Evolutionary conservation across 2,888 invertebrate genomes (phyloP).

Genomic region (Keiferia lycopersicella): DNA sequence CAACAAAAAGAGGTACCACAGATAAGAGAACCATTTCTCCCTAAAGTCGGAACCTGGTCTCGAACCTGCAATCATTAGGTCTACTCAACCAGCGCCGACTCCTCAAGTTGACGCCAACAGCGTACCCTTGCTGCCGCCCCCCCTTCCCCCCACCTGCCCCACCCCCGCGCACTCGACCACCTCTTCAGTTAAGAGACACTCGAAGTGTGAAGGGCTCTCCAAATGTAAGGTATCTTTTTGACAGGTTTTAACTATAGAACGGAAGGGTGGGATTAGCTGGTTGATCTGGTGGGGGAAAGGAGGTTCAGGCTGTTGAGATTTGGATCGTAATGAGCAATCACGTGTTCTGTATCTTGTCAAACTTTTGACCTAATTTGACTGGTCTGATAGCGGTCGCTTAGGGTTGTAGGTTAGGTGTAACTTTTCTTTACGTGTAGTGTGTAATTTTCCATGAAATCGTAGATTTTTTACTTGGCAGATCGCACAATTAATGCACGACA

Average conservation of each 20-base stretch:
- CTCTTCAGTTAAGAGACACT: constrained; percentile 43
- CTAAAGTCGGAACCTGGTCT: constrained; percentile 76
- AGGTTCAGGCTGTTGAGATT: not conserved
- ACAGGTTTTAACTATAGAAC: constrained; percentile 42
- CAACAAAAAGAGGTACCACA: constrained; percentile 29
- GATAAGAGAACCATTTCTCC: constrained; percentile 53
- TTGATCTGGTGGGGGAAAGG: not conserved
- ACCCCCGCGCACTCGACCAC: constrained; percentile 37
- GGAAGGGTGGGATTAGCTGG: constrained; percentile 26
- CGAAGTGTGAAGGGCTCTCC: constrained; percentile 45
- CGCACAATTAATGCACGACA: too few species aligned
- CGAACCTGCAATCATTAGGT: constrained; percentile 61
- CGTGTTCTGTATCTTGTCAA: not conserved
- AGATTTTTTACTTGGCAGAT: too few species aligned
- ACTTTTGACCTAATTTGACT: too few species aligned
- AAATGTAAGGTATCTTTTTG: constrained; percentile 65
- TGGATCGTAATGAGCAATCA: not conserved
- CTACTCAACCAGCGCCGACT: constrained; percentile 65
- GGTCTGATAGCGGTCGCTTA: too few species aligned
- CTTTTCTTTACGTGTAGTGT: too few species aligned
- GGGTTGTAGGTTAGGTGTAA: too few species aligned
- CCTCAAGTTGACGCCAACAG: constrained; percentile 68
- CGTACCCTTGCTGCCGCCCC: constrained; percentile 52
- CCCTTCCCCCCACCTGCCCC: constrained; percentile 32
- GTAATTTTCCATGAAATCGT: too few species aligned